phyloP scores from a whole-genome alignment of 2,113 vertebrate genomes.

The Barbus barbus region DNA sequence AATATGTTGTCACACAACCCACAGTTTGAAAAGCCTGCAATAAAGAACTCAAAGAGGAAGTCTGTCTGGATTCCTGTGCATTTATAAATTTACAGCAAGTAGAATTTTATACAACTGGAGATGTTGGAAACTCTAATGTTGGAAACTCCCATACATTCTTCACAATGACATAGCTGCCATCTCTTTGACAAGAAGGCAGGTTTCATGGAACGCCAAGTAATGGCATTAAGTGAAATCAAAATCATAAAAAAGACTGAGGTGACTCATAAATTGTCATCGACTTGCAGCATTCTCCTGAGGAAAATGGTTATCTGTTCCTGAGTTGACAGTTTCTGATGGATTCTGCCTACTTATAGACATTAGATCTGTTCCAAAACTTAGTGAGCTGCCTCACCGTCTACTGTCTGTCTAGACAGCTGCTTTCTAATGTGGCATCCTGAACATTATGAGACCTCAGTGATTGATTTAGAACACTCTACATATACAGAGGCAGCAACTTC shows the following conservation, averaged over 20 bases:
- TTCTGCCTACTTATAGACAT: slow-evolving; percentile 32
- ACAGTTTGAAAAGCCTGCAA: not conserved
- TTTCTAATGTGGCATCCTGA: not conserved
- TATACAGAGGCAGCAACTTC: not conserved
- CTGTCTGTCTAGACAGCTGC: not conserved
- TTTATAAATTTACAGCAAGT: slow-evolving; percentile 11
- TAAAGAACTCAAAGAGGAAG: not conserved
- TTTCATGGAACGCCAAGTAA: slow-evolving; percentile 50
- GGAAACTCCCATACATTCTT: slow-evolving; percentile 24
- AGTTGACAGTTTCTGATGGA: slow-evolving; percentile 39
- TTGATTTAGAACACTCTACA: not conserved
- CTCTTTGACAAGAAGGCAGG: slow-evolving; percentile 51
- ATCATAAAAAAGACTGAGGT: slow-evolving; percentile 39
- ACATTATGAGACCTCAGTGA: not conserved
- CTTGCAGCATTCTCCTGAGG: slow-evolving; percentile 57
- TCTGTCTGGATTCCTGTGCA: not conserved
- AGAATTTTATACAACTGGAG: slow-evolving; percentile 14
- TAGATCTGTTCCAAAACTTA: slow-evolving; percentile 31
- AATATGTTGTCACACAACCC: not conserved
- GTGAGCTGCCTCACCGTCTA: not conserved
- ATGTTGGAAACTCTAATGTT: slow-evolving; percentile 25
- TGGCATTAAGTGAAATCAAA: slow-evolving; percentile 57
- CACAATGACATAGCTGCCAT: slow-evolving; percentile 21
- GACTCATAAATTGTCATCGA: slow-evolving; percentile 61
- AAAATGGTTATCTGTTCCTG: slow-evolving; percentile 60